Base-by-base conservation (phyloP, 1,140 invertebrate species). In the Epicauta chinensis region DNA sequence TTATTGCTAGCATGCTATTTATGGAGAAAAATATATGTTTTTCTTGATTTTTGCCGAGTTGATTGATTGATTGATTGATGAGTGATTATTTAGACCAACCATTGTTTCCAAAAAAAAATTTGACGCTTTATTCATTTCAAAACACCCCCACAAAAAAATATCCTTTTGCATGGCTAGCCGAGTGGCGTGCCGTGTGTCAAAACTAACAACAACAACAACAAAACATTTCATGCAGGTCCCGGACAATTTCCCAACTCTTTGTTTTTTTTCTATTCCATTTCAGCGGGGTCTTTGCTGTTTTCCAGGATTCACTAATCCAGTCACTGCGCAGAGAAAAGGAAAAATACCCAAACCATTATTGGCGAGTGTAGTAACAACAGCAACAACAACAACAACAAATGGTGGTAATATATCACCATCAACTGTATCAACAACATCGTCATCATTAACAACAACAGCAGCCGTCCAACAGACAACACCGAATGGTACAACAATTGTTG, bases 271-370 rank as follows among this genome's bases (percentile, higher is more conserved):
- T 79, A 77, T 71, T 74, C 70, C 72, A 73, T 80, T 80, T 77
- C 81, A 86, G 86, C 83, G 84, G 68, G 86, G 82, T 68, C 80
- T 87, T 71, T 89, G 85, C 81, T 90, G 84, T 81, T 88, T 89
- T 83, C 86, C 87, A 77, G 85, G 84, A 81, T 81, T 88, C 82
- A 76, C 83, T 84, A 81, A 87, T 86, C 77, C 83, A 81, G 76
- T 84, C 81, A 74, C 81, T 84, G 66, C 81, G 79, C 77, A 82
- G 77, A 75, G 84, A 85, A 84, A 87, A 81, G 82, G 83, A 81
- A 85, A 84, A 83, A 78, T 86, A 77, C 76, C 84, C 82, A 80
- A 87, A 75, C 80, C 83, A 84, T 67, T 87, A 83, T 70, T 89
- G 75, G 81, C 85, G 77, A 77, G 85, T 80, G 78, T 87, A 68